Conservation (phyloP, 2,113 vertebrate genomes). For the Lathamus discolor region DNA sequence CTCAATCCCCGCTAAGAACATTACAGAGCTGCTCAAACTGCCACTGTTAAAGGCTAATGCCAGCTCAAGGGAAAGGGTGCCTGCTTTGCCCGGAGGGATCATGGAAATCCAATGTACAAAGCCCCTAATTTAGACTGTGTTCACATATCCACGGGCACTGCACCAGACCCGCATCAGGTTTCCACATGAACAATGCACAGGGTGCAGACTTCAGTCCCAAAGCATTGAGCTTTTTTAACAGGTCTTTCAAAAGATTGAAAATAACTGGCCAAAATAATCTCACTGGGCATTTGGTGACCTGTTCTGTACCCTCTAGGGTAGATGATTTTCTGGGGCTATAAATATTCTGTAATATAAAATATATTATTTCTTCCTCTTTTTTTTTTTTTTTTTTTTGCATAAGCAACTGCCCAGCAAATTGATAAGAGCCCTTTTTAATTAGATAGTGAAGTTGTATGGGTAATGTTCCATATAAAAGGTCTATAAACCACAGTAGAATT, state of each 20-base stretch:
- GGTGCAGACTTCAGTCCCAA: background rate
- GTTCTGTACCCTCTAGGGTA: background rate
- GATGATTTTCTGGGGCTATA: background rate
- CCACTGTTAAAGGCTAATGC: background rate
- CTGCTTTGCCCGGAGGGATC: background rate
- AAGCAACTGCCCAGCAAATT: conserved; percentile 65
- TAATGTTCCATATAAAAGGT: conserved; percentile 57
- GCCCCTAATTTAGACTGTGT: background rate
- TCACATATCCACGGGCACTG: background rate
- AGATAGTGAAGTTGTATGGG: conserved; percentile 49
- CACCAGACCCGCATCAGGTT: background rate
- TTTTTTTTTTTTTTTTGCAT: background rate
- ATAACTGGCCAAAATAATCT: background rate
- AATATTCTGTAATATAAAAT: background rate
- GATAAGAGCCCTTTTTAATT: conserved; percentile 64
- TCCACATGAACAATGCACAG: fast-evolving
- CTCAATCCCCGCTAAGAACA: background rate
- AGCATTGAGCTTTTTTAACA: background rate
- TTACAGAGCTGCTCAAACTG: background rate
- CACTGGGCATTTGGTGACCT: background rate
- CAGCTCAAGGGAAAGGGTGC: background rate
- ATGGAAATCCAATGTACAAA: background rate
- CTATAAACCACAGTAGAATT: conserved; percentile 61
- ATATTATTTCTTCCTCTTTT: background rate
- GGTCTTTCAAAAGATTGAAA: background rate